phyloP scores from a whole-genome alignment of 2,888 invertebrate genomes.

The Dolomedes plantarius region DNA sequence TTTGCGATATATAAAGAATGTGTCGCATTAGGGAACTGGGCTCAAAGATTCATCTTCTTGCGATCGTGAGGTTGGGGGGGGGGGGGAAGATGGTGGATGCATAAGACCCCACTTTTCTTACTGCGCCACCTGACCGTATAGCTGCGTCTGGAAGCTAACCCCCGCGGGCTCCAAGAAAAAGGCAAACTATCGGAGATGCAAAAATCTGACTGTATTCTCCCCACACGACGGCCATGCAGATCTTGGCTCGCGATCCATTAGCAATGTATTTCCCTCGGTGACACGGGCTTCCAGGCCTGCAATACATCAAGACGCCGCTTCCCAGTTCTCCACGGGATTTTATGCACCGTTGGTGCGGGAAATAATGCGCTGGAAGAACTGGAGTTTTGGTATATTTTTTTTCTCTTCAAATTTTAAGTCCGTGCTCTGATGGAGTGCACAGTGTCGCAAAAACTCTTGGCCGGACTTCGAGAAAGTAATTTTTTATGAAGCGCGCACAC shows the following conservation, averaged over 20 bases:
- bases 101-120: background rate
- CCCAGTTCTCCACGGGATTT: slow-evolving; percentile 61
- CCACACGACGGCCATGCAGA: slow-evolving; percentile 66
- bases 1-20: background rate
- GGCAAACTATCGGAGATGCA: slow-evolving; percentile 56
- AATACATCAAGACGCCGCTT: slow-evolving; percentile 62
- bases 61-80: background rate
- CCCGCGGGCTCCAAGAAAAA: slow-evolving; percentile 50
- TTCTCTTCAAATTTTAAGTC: slow-evolving; percentile 52
- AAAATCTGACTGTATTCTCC: slow-evolving; percentile 59
- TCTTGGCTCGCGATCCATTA: slow-evolving; percentile 65
- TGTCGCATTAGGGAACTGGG: background rate
- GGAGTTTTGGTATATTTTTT: slow-evolving; percentile 17
- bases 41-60: background rate
- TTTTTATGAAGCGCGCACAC: slow-evolving; percentile 43
- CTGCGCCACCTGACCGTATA: slow-evolving; percentile 51
- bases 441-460: slow-evolving; percentile 44
- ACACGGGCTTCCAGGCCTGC: slow-evolving; percentile 39
- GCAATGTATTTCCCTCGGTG: slow-evolving; percentile 69
- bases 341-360: slow-evolving; percentile 70
- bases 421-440: slow-evolving; percentile 51
- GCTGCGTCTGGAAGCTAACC: slow-evolving; percentile 28
- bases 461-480: slow-evolving; percentile 63
- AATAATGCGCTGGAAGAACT: slow-evolving; percentile 57
- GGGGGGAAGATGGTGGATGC: background rate